Conservation (phyloP, 2,797 vertebrate species). For the Rhodeus uyekii region DNA sequence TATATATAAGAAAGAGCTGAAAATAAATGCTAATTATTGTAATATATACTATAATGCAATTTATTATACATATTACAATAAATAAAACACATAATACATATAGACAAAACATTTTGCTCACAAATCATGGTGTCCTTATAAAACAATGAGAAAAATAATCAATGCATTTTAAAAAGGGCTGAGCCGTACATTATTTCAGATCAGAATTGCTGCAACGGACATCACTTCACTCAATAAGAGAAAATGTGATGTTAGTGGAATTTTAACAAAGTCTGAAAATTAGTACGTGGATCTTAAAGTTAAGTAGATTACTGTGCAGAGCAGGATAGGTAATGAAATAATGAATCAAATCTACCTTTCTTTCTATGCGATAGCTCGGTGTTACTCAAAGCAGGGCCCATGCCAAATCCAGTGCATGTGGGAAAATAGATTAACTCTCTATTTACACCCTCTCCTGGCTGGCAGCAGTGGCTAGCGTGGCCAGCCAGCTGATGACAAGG, state of each 20-base stretch:
- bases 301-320: conserved; percentile 24
- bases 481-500: conserved; percentile 47
- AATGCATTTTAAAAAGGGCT: conserved; percentile 57
- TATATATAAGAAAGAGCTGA: no score
- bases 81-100: neutral
- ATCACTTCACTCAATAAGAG: conserved; percentile 6
- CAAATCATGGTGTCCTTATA: neutral
- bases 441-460: conserved; percentile 27
- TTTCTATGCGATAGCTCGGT: neutral
- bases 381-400: conserved; percentile 11
- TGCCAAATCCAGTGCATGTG: conserved; percentile 38
- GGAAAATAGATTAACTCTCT: conserved; percentile 44
- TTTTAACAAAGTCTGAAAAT: conserved; percentile 31
- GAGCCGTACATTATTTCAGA: conserved; percentile 38
- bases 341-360: conserved; percentile 37
- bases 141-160: conserved; percentile 29
- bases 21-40: no score
- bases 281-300: conserved; percentile 20
- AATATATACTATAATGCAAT: no score
- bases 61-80: no score
- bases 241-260: conserved; percentile 31
- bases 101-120: neutral
- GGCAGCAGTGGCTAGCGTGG: conserved; percentile 40
- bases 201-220: conserved; percentile 2
- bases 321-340: conserved; percentile 29